Conservation (phyloP, 2,888 invertebrate genomes). For the Spodoptera littoralis region DNA sequence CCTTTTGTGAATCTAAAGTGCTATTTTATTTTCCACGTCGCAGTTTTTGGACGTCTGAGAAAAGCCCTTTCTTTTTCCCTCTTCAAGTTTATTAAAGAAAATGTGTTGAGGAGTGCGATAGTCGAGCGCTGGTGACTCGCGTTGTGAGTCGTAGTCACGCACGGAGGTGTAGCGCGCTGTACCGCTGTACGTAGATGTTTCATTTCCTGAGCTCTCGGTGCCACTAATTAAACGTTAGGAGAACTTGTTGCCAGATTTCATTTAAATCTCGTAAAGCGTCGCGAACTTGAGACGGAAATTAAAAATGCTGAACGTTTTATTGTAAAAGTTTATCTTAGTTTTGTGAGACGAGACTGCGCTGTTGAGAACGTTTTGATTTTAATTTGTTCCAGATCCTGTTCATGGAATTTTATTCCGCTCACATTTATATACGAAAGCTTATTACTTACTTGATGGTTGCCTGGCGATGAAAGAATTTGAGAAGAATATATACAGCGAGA, state of each 20-base stretch:
- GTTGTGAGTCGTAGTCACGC: conserved; percentile 60
- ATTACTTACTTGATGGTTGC: conserved; percentile 35
- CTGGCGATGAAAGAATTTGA: conserved; percentile 18
- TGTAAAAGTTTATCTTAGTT: conserved; percentile 73
- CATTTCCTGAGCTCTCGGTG: conserved; percentile 73
- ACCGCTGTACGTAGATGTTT: conserved; percentile 73
- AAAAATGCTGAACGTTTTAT: conserved; percentile 77
- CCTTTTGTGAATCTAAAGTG: conserved; percentile 78
- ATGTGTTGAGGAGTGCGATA: conserved; percentile 57
- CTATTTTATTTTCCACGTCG: conserved; percentile 73
- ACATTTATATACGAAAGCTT: conserved; percentile 32
- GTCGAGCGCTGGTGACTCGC: conserved; percentile 45
- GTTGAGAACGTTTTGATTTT: conserved; percentile 60
- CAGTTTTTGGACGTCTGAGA: conserved; percentile 58
- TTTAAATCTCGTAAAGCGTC: conserved; percentile 75
- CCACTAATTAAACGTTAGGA: conserved; percentile 81
- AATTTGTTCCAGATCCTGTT: conserved; percentile 54
- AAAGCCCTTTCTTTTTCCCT: conserved; percentile 59
- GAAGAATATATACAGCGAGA: conserved; percentile 11
- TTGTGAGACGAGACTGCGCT: conserved; percentile 52
- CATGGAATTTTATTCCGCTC: conserved; percentile 41
- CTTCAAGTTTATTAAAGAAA: conserved; percentile 71
- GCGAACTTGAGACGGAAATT: conserved; percentile 75
- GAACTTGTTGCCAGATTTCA: conserved; percentile 78
- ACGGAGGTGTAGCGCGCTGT: conserved; percentile 64